Conservation (phyloP, 2,113 vertebrate genomes). For the Gymnobelideus leadbeateri region DNA sequence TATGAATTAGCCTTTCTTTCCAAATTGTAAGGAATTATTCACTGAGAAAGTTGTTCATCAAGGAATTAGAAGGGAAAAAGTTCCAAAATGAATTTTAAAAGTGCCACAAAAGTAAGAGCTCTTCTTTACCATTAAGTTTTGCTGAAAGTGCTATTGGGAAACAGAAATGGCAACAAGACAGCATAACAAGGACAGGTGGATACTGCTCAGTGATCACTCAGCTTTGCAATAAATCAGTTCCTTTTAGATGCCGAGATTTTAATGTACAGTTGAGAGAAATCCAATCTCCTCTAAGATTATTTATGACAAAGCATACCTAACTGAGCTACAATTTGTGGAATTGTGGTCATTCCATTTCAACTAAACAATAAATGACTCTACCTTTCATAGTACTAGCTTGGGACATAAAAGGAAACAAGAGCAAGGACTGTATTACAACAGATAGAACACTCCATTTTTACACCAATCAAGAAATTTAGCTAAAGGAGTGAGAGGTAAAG, state of each 20-base stretch:
- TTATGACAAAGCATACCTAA: conserved; percentile 84
- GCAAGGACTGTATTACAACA: conserved; percentile 48
- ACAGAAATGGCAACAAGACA: conserved; percentile 67
- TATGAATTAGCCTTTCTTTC: conserved; percentile 79
- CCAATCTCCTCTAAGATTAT: conserved; percentile 83
- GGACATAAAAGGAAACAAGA: conserved; percentile 79
- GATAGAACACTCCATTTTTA: conserved; percentile 78
- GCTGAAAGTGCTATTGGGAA: conserved; percentile 77
- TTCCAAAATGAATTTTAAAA: conserved; percentile 67
- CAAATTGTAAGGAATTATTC: conserved; percentile 79
- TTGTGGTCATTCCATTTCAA: conserved; percentile 82
- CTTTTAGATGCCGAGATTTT: conserved; percentile 72
- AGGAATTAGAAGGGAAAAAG: conserved; percentile 32
- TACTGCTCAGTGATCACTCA: conserved; percentile 64
- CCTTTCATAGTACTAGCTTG: conserved; percentile 68
- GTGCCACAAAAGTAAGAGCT: conserved; percentile 62
- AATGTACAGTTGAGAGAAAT: conserved; percentile 77
- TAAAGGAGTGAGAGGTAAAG: conserved; percentile 78
- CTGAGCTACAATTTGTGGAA: conserved; percentile 83
- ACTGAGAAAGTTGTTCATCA: conserved; percentile 52
- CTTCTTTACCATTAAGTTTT: conserved; percentile 71
- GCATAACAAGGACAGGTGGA: conserved; percentile 74
- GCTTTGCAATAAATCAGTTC: conserved; percentile 75
- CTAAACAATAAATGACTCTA: conserved; percentile 84
- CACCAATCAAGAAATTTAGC: conserved; percentile 67